These are phyloP conservation scores for Streptopelia turtur DNA, from an alignment of 2,797 vertebrate genomes.

Conservation along the genomic window DNA sequence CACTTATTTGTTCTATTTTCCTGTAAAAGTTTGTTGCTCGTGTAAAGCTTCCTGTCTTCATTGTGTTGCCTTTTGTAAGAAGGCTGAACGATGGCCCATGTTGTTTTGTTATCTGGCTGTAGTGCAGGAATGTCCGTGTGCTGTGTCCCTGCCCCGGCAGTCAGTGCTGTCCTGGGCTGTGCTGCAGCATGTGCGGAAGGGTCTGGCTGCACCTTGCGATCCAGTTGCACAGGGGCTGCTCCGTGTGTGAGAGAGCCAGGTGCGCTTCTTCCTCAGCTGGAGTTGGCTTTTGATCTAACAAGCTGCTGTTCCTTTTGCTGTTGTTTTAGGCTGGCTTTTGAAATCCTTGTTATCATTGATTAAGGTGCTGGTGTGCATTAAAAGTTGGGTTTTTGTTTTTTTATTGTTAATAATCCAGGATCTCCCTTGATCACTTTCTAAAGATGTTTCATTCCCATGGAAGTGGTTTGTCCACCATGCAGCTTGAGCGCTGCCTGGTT, in stretches of 20 bases:
- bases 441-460: not conserved
- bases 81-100: fast-evolving
- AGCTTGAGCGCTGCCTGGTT: not conserved
- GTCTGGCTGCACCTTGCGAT: not conserved
- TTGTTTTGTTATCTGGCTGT: not conserved
- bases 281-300: not conserved
- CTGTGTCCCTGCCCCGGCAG: no score
- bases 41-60: no score
- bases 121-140: not conserved
- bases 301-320: not conserved
- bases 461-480: not conserved
- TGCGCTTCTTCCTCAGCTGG: not conserved
- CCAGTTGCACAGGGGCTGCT: not conserved
- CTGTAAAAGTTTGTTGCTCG: no score
- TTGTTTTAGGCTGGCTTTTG: not conserved
- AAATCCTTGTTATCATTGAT: not conserved
- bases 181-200: not conserved
- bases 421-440: not conserved
- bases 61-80: not conserved
- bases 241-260: not conserved
- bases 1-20: no score
- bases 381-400: not conserved
- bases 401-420: not conserved
- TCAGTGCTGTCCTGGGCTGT: not conserved
- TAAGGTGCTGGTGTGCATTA: not conserved